A percentile compares a stretch with the other conserved stretches of the same genome.
Conservation (phyloP, 2,888 invertebrate species). For the Timema podura region DNA sequence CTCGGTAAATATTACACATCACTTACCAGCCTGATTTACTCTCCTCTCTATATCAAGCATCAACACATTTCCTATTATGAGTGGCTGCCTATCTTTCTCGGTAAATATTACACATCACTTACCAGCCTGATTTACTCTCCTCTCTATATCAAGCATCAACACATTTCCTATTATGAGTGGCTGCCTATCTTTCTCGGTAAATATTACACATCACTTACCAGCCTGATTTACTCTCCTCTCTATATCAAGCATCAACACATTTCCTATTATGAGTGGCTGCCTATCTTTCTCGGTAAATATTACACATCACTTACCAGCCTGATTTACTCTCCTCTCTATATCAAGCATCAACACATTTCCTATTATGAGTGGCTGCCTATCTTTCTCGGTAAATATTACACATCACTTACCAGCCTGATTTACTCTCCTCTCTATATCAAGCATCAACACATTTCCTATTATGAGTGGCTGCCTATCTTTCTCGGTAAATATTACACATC, state of each 20-base stretch:
- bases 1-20: slow-evolving; percentile 52
- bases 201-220: slow-evolving; percentile 25
- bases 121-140: not conserved
- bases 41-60: no score
- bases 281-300: slow-evolving; percentile 63
- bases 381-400: slow-evolving; percentile 57
- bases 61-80: slow-evolving; percentile 79
- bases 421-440: no score
- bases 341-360: slow-evolving; percentile 72
- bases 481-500: slow-evolving; percentile 52
- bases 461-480: slow-evolving; percentile 74
- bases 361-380: slow-evolving; percentile 79
- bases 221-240: not conserved
- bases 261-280: slow-evolving; percentile 76
- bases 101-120: slow-evolving; percentile 44
- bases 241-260: slow-evolving; percentile 78
- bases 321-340: no score
- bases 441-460: slow-evolving; percentile 74
- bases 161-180: slow-evolving; percentile 77
- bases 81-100: slow-evolving; percentile 71
- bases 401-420: not conserved
- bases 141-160: no score
- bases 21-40: not conserved
- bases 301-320: not conserved
- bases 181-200: slow-evolving; percentile 70